Evolutionary conservation across 92 coral and sea anemone species (phyloP).

Genomic region (Bergia puertoricense): DNA sequence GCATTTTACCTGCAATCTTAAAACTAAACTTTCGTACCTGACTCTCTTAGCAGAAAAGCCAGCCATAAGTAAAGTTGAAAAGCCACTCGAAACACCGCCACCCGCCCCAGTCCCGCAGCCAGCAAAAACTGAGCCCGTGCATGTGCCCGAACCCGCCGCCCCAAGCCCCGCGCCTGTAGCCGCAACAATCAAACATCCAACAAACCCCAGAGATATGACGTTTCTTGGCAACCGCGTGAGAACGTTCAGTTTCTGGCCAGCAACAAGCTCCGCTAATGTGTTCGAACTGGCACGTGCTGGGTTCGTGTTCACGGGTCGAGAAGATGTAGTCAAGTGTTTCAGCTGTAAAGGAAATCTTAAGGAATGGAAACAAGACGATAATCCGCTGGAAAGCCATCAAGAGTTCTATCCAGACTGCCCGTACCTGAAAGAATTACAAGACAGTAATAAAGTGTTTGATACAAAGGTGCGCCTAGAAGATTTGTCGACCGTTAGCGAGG

Average conservation of each 20-base stretch:
- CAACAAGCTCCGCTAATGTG: slow-evolving; percentile 95
- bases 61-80: slow-evolving; percentile 41
- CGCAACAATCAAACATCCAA: slow-evolving; percentile 53
- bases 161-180: slow-evolving; percentile 58
- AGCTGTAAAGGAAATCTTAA: slow-evolving; percentile 94
- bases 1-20: not conserved
- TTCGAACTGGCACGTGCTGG: slow-evolving; percentile 99
- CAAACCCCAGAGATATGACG: slow-evolving; percentile 74
- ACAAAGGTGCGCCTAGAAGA: slow-evolving; percentile 80
- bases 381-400: slow-evolving; percentile 80
- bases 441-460: slow-evolving; percentile 53
- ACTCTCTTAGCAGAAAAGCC: slow-evolving; percentile 25
- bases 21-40: not conserved
- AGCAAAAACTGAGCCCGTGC: slow-evolving; percentile 49
- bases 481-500: slow-evolving; percentile 78
- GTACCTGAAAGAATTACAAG: slow-evolving; percentile 65
- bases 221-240: slow-evolving; percentile 79
- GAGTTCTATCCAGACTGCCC: slow-evolving; percentile 95
- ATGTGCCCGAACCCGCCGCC: slow-evolving; percentile 47
- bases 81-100: slow-evolving; percentile 46
- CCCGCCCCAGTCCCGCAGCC: slow-evolving; percentile 51
- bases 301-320: slow-evolving; percentile 92
- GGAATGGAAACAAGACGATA: slow-evolving; percentile 94
- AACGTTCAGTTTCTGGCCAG: slow-evolving; percentile 92
- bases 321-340: slow-evolving; percentile 95